Conservation (phyloP, 2,113 vertebrate species). For the Scartelaos histophorus region DNA sequence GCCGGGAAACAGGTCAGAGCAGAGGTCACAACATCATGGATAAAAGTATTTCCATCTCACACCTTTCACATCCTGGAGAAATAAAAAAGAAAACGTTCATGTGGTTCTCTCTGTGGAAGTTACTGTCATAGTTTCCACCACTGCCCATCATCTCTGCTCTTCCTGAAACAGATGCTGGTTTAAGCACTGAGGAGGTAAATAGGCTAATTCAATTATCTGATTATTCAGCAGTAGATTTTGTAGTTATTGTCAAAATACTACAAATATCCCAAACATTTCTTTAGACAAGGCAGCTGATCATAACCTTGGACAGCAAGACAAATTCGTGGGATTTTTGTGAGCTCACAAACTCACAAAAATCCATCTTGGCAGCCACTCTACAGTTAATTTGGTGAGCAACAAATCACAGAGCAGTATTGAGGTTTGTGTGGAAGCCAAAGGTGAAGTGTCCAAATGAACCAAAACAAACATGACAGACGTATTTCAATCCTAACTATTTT, state of each 20-base stretch:
- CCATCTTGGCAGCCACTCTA: too few relatives aligned
- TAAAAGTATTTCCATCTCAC: slow-evolving; percentile 16
- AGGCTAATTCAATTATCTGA: neutral
- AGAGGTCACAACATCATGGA: neutral
- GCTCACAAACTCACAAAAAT: too few relatives aligned
- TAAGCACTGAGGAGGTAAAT: neutral
- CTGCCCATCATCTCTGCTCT: neutral
- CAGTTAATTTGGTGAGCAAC: too few relatives aligned
- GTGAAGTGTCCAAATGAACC: too few relatives aligned
- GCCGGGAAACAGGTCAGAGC: neutral
- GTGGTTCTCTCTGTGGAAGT: neutral
- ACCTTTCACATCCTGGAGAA: slow-evolving; percentile 2
- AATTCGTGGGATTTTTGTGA: too few relatives aligned
- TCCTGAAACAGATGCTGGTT: neutral
- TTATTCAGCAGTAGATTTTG: neutral
- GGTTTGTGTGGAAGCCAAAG: too few relatives aligned
- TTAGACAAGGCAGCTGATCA: neutral
- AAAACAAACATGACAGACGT: too few relatives aligned
- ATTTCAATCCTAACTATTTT: too few relatives aligned
- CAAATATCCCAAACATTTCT: neutral
- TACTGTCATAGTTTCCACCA: neutral
- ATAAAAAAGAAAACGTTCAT: neutral
- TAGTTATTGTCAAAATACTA: neutral
- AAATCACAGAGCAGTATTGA: too few relatives aligned
- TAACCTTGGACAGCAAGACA: too few relatives aligned